These are phyloP conservation scores for Triplophysa bombifrons DNA, from an alignment of 2,797 vertebrate genomes.

Conservation along the genomic window DNA sequence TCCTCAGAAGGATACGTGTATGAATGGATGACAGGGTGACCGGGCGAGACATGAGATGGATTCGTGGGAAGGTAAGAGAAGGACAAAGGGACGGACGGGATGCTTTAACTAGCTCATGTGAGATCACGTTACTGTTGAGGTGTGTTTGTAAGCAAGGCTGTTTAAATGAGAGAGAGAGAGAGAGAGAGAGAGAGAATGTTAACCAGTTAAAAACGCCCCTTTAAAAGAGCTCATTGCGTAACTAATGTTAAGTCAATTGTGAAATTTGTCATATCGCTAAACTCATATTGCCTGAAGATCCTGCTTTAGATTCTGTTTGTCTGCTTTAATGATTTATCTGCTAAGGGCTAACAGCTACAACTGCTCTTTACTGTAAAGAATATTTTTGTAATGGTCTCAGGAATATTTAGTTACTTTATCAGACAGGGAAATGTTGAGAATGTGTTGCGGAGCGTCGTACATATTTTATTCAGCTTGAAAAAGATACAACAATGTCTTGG, in stretches of 20 bases:
- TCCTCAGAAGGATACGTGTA: constrained; percentile 68
- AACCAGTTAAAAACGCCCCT: neutral
- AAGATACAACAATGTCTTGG: neutral
- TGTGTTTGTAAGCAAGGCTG: neutral
- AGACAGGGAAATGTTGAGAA: neutral
- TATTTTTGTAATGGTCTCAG: neutral
- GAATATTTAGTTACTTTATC: neutral
- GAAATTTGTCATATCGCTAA: neutral
- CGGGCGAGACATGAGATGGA: constrained; percentile 91
- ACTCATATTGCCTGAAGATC: neutral
- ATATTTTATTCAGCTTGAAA: neutral
- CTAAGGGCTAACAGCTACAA: neutral
- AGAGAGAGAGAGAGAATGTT: no score
- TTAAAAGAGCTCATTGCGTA: neutral
- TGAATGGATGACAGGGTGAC: constrained; percentile 83
- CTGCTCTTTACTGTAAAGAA: neutral
- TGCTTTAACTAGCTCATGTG: neutral
- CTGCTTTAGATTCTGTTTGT: neutral
- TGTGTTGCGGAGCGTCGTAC: neutral
- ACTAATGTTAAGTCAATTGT: no score
- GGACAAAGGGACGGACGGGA: neutral
- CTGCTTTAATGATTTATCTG: neutral
- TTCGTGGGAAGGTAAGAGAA: constrained; percentile 90
- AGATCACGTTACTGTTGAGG: neutral
- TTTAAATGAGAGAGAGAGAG: neutral